These are phyloP conservation scores for Melipona bicolor DNA, from an alignment of 2,888 invertebrate species.

Conservation along the genomic window DNA sequence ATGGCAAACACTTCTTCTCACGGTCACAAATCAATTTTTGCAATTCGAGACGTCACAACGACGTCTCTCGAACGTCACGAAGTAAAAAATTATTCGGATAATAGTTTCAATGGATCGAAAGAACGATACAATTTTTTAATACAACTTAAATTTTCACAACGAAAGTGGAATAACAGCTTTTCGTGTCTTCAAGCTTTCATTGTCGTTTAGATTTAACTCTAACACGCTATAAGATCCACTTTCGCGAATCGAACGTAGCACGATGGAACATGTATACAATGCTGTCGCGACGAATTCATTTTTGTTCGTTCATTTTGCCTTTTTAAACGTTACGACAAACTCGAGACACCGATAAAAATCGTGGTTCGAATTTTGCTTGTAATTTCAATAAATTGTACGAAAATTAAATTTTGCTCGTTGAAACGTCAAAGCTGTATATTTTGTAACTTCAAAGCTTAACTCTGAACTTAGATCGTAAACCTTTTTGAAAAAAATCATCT, in stretches of 20 bases:
- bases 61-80: not conserved
- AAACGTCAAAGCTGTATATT: not conserved
- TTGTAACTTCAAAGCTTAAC: not conserved
- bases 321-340: constrained; percentile 10
- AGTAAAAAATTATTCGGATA: not conserved
- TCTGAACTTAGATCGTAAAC: not conserved
- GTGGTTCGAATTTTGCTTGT: no score
- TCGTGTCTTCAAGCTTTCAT: not conserved
- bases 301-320: not conserved
- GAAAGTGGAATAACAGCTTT: not conserved
- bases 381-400: not conserved
- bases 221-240: constrained; percentile 20
- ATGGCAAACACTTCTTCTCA: not conserved
- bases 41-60: not conserved
- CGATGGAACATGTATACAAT: constrained; percentile 22
- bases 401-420: not conserved
- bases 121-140: not conserved
- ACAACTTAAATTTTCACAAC: not conserved
- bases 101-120: not conserved
- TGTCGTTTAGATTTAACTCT: not conserved
- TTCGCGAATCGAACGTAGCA: constrained; percentile 21
- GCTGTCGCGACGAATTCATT: not conserved
- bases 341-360: not conserved
- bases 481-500: not conserved
- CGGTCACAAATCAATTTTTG: not conserved